Percentiles rank a stretch among this genome's conserved stretches.
Conservation (phyloP, 2,113 vertebrate species). For the Zosterops japonicus region DNA sequence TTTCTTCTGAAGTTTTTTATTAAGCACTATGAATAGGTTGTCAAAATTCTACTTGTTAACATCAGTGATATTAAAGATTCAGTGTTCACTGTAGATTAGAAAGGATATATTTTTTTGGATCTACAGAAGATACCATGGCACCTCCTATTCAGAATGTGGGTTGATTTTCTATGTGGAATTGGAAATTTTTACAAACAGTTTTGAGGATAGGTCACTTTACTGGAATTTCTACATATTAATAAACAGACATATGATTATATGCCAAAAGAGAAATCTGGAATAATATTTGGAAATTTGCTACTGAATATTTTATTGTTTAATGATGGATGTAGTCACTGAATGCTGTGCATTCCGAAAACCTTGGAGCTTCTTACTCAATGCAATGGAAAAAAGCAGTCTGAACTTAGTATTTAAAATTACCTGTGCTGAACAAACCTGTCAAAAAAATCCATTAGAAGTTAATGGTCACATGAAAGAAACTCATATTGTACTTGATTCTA, state of each 20-base stretch:
- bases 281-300: background rate
- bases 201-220: background rate
- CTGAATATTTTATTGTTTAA: background rate
- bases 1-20: background rate
- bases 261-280: background rate
- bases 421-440: background rate
- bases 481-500: background rate
- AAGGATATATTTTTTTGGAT: background rate
- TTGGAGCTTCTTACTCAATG: background rate
- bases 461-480: background rate
- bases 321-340: background rate
- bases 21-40: background rate
- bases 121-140: background rate
- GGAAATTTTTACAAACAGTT: background rate
- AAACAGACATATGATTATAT: background rate
- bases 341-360: background rate
- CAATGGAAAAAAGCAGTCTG: background rate
- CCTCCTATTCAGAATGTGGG: background rate
- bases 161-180: background rate
- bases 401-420: background rate
- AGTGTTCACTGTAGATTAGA: background rate
- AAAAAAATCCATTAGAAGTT: background rate
- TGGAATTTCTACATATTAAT: background rate
- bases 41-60: background rate
- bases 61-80: background rate